Conservation (phyloP, 2,113 vertebrate species). For the Pristiophorus japonicus region DNA sequence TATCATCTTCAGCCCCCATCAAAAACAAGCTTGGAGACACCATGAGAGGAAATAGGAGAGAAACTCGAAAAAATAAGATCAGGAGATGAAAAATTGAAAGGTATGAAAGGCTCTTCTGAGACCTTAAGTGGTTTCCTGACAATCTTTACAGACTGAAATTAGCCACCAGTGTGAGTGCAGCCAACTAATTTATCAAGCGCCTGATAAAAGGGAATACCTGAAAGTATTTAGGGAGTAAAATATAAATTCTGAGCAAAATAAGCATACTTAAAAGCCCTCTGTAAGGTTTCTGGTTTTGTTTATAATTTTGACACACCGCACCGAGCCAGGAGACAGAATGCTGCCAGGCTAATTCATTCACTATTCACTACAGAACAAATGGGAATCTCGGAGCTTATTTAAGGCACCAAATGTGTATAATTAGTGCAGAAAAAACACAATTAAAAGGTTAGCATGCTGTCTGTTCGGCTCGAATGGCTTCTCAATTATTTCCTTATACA, state of each 20-base stretch:
- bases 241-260: background rate
- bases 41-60: background rate
- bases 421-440: background rate
- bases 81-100: too few relatives aligned
- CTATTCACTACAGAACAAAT: background rate
- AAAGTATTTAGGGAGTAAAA: background rate
- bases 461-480: background rate
- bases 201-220: background rate
- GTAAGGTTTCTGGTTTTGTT: background rate
- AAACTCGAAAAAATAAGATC: background rate
- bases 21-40: too few relatives aligned
- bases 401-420: background rate
- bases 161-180: background rate
- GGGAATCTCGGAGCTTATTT: background rate
- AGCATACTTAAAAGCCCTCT: background rate
- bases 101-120: background rate
- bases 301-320: background rate
- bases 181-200: background rate
- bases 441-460: background rate
- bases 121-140: background rate
- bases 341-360: background rate
- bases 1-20: background rate
- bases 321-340: background rate
- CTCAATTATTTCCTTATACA: background rate
- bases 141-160: background rate